Base-by-base conservation (phyloP, 2,113 vertebrate species). In the Bufo gargarizans region DNA sequence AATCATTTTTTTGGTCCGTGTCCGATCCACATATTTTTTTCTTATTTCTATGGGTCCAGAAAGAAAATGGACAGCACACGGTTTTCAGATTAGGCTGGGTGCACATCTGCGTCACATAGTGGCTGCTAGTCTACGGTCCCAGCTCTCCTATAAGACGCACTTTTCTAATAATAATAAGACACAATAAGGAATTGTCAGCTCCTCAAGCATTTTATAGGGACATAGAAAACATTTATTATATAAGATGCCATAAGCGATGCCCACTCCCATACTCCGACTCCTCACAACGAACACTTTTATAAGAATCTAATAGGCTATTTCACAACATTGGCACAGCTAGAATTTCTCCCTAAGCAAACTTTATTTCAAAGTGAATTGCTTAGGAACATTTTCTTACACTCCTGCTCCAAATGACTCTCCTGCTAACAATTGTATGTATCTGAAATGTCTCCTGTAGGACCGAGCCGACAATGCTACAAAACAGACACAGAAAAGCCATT, bases 271-370 rank as follows among this genome's bases (percentile, higher is more conserved):
- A 58, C 69, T 14, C 58, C 20, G n/a, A 59, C 43, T 76, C 74
- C 22, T 55, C 56, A 58, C 59, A 82, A 74, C 77, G 56, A 88
- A 72, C 16, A 82, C 59, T 82, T 76, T 82, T 77, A 88, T 56
- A 76, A 22, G 77, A 19, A 61, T 81, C 58, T 88, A 82, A 88
- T 88, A 76, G 86, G 67, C 79, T 33, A 76, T 88, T 88, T 50
- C 67, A 47, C 65, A 55, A 82, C 33, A 82, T 43, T 82, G 67
- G 67, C 67, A 50, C 86, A 76, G 86, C 86, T 53, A 72, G 79
- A 88, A 82, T 82, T 82, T 88, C 79, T 88, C 86, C 86, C 86
- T 76, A 61, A 82, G 86, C 79, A 88, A 88, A 82, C 86, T 88
- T 82, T 88, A 88, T 82, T 76, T 88, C 47, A 88, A 58, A 88